Evolutionary conservation across 2,113 vertebrate genomes (phyloP), one percentile per base, ranked within the genome.

Genomic region (Leuciscus idus): DNA sequence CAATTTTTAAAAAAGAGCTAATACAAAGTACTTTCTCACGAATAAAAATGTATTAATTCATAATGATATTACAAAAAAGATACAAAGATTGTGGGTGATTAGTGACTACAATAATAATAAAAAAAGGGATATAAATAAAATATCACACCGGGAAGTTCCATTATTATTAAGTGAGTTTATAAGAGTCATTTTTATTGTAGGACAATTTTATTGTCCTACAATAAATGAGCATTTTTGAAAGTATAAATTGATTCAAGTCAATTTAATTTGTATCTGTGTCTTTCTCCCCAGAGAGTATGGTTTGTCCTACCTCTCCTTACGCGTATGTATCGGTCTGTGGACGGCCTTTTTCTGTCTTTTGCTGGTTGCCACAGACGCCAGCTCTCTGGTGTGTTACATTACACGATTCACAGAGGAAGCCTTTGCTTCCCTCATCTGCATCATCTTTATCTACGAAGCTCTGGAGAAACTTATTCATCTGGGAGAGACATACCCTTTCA

Each of bases 391-490:
- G 92, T 99, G 98, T 88, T 99, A 99, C 91, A 99, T 99, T 91
- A 99, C 98, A 3, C 97, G 98, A 23, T 99, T 99, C 94, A 99
- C 98, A 0, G 98, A 99, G 93, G 98, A 99, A 94, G 98, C 98
- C 55, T 99, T 99, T 85, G 98, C 98, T 36, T 93, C 98, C 46
- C 97, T 99, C 86, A 99, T 99, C 94, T 99, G 98, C 95, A 98
- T 99, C 90, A 99, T 99, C 92, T 99, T 99, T 94, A 99, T 99
- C 94, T 99, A 99, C 52, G 98, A 99, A 94, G 98, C 98, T 85
- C 94, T 99, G 92, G 98, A 99, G 95, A 99, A 99, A 93, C 94
- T 99, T 23, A 90, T 97, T 90, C 98, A 99, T 93, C 96, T 99
- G 89, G 97, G 98, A 76, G 97, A 97, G 87, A 95, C 96, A 1